Conservation (phyloP, 2,888 invertebrate species). For the Actias luna region DNA sequence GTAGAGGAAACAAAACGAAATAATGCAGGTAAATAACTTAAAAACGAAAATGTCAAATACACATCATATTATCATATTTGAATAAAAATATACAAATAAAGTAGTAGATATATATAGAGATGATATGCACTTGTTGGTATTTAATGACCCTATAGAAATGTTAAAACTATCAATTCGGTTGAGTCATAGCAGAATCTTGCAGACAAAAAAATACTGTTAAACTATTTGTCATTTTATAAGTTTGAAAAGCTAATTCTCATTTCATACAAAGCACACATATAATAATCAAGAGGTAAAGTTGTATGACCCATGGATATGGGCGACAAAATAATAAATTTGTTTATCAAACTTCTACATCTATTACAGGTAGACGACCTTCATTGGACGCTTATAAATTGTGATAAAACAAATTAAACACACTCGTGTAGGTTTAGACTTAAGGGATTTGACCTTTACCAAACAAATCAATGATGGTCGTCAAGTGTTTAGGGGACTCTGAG, state of each 20-base stretch:
- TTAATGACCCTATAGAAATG: too few relatives aligned
- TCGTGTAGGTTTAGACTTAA: neutral
- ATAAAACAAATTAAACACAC: constrained; percentile 20
- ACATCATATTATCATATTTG: too few relatives aligned
- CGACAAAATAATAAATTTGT: neutral
- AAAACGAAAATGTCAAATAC: too few relatives aligned
- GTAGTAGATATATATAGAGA: too few relatives aligned
- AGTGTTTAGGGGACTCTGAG: neutral
- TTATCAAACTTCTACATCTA: constrained; percentile 16
- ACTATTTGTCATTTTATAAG: neutral
- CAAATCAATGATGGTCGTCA: neutral
- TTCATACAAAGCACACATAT: neutral
- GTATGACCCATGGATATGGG: neutral
- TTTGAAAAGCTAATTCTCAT: neutral
- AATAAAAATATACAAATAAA: too few relatives aligned
- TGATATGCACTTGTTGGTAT: too few relatives aligned
- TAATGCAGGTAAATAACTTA: too few relatives aligned
- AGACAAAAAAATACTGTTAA: too few relatives aligned
- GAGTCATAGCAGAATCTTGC: neutral
- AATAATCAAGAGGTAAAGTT: neutral
- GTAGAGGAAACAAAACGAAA: too few relatives aligned
- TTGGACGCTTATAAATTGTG: constrained; percentile 25
- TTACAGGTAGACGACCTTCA: constrained; percentile 31
- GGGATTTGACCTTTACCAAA: neutral
- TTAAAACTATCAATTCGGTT: too few relatives aligned